Base-by-base conservation (phyloP, 2,888 invertebrate genomes). In the Mythimna albipuncta region DNA sequence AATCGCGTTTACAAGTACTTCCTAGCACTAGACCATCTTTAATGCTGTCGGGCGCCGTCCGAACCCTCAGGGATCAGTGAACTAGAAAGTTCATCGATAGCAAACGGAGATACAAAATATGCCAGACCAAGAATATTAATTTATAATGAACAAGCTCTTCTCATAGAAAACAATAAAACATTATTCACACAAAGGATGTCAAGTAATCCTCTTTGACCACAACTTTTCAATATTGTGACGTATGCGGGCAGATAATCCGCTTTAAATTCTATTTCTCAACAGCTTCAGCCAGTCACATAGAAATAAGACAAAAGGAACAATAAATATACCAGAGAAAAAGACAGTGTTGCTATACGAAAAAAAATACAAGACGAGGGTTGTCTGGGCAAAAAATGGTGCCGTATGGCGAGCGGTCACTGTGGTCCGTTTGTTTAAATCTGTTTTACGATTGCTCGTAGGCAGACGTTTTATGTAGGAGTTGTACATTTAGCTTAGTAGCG, bases 361-460 rank as follows among this genome's bases (percentile, higher is more conserved):
- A 88, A 90, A 87, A 85, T 61, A 89, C 87, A 88, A 86, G 83
- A 79, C 75, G 84, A 87, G 89, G 89, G 89, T 88, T 85, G 89
- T 87, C 89, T 87, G 88, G 83, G 87, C 88, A 91, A 93, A 93
- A 92, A 91, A 88, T 84, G 80, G 90, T 89, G 89, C 91, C 92
- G 92, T 92, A 92, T 93, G 93, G 85, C 68, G 80, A 72, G 75
- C 83, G 81, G 80, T 78, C 85, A 79, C 82, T 92, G 93, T 88
- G 93, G 91, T 91, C 83, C 88, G 89, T 88, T 91, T 90, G 91
- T 90, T 90, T 90, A 90, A 91, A 88, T 86, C 88, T 83, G 86
- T 87, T 91, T 89, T 89, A 90, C 87, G 88, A 86, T 82, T 79
- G 77, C 69, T 77, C 77, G 84, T 72, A 75, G 76, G 79, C 75